Evolutionary conservation across 1,140 invertebrate genomes (phyloP), one percentile per base, ranked within the genome.

Genomic region (Pantala flavescens): DNA sequence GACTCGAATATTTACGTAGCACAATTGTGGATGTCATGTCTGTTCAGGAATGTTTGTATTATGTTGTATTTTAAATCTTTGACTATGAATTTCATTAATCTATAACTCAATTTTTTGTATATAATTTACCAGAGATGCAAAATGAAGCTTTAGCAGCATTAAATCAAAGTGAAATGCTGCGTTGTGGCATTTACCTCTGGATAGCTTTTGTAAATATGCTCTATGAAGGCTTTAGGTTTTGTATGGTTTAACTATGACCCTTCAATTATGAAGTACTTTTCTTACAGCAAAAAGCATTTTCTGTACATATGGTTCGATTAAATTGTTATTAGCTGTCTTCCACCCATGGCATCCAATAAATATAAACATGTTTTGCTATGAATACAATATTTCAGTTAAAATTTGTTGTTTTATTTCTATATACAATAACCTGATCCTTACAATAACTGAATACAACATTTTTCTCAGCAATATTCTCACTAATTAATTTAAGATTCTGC

Each of bases 351-450:
- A 24, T 72, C 24, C 71, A 19, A 28, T 42, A 72, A 28, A 16
- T 72, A 7, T 42, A 7, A 28, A 24, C 2, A 24, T 72, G 71
- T 23, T 42, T 42, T 72, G 36, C 36, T 72, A 19, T 42, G 36
- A 28, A 72, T 24, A 72, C 23, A 72, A 24, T 72, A 72, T 72
- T 72, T 72, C 71, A 72, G 16, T 28, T 28, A 24, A 28, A 28
- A 36, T 36, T 36, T 36, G 28, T 36, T 36, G 28, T 36, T 36
- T 36, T 36, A 36, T 36, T 36, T 9, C 9, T 36, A 5, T 36
- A n/a, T n/a, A n/a, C n/a, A 36, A 36, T 9, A 36, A 36, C 28
- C 28, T 36, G 3, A 36, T 36, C 9, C 9, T 5, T 36, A 5
- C 28, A 36, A 5, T 36, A 2, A 36, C 28, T 36, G 28, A 36